Percentiles rank a stretch among this genome's conserved stretches.
These are phyloP conservation scores for Standfussiana lucernea DNA, from an alignment of 2,888 invertebrate genomes.

Conservation along the genomic window DNA sequence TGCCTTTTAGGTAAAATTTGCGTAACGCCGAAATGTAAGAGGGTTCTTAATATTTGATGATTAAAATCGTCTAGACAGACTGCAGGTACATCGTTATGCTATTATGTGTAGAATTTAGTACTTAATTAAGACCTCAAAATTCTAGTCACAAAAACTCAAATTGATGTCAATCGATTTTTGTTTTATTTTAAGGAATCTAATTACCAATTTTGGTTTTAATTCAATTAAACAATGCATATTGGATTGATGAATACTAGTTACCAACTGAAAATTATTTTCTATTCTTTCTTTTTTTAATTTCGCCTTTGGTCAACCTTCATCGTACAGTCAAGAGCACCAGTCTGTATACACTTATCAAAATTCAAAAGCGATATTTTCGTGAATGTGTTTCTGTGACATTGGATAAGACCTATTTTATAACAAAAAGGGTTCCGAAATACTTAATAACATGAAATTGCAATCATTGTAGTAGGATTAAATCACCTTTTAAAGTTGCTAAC, in stretches of 20 bases:
- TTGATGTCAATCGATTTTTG: neutral
- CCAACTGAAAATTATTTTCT: neutral
- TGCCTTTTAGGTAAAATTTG: too few relatives aligned
- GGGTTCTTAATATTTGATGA: too few relatives aligned
- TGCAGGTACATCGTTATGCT: neutral
- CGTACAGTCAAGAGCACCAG: neutral
- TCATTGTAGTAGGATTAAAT: neutral
- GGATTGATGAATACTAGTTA: neutral
- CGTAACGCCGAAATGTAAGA: too few relatives aligned
- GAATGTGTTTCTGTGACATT: neutral
- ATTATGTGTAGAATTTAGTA: neutral
- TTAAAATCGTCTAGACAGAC: conserved; percentile 7
- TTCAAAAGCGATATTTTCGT: neutral
- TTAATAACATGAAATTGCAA: neutral
- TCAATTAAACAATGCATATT: neutral
- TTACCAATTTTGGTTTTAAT: neutral
- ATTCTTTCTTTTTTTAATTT: neutral
- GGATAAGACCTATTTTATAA: neutral
- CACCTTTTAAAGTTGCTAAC: too few relatives aligned
- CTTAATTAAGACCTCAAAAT: neutral
- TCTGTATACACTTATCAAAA: neutral
- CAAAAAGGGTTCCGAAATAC: neutral
- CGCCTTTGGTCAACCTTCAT: neutral
- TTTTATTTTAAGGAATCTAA: neutral
- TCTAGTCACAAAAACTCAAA: neutral